Base-by-base conservation (phyloP, 2,888 invertebrate genomes). In the Lepetodrilus schrolli region DNA sequence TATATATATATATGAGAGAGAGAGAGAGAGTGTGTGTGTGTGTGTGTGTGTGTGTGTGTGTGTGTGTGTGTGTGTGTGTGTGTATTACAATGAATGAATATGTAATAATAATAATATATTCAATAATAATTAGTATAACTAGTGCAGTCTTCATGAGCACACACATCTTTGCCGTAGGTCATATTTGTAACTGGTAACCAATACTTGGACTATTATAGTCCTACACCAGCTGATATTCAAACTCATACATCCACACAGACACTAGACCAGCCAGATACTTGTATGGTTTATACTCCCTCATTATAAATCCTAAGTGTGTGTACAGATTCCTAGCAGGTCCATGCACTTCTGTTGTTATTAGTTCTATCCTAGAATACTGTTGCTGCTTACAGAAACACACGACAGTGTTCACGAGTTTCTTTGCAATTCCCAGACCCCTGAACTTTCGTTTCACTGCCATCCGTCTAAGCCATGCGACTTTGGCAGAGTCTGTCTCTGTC, bases 321-420 rank as follows among this genome's bases (percentile, higher is more conserved):
- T 80, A 82, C 48, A 82, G 68, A 20, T 73, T 70, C 8, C 80
- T 51, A 0, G 82, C 80, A n/a, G 82, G 76, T 49, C 77, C 71
- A 23, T 82, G 82, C 3, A 79, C 75, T 69, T 78, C 78, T 20
- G 82, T 82, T 1, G 82, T 82, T 2, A 82, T 80, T n/a, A 82
- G 66, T 37, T 78, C 75, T 10, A 82, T 73, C 10, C 47, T 50
- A 20, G 74, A 48, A 49, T 81, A 82, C n/a, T 73, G 49, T 5
- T 51, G 66, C 10, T 49, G 30, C 38, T 37, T 70, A 66, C 80
- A 81, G 50, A 82, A 82, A 20, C 72, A 47, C 2, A 81, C 58
- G 2, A 74, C 70, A n/a, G 38, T 71, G 5, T 69, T 17, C n/a
- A 82, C 76, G 34, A 82, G 50, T 4, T 73, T 69, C 49, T 78